Percentiles rank a stretch among this genome's conserved stretches.
Evolutionary conservation across 2,113 vertebrate species (phyloP).

Genomic region (Chaetorhynchus papuensis): DNA sequence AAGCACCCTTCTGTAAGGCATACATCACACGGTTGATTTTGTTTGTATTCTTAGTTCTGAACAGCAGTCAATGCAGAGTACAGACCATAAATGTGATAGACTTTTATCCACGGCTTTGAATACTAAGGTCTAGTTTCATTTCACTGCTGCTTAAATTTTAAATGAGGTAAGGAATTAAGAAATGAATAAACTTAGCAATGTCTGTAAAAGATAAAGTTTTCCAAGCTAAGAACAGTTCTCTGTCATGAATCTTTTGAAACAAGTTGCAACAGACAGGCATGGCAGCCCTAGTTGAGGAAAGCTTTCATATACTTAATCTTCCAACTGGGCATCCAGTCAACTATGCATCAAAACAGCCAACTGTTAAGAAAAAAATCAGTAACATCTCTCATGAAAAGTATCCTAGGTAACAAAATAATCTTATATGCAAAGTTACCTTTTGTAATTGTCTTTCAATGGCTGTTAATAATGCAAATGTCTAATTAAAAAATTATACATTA

Average conservation of each 20-base stretch:
- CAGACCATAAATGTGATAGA: not conserved
- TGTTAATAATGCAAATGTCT: constrained; percentile 74
- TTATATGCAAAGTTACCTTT: constrained; percentile 65
- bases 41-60: not conserved
- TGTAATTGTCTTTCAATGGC: constrained; percentile 78
- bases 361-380: constrained; percentile 44
- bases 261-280: constrained; percentile 62
- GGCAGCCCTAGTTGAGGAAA: constrained; percentile 41
- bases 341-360: constrained; percentile 68
- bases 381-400: constrained; percentile 47
- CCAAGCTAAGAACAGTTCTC: constrained; percentile 2
- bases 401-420: constrained; percentile 65
- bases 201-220: constrained; percentile 14
- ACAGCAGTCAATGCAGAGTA: not conserved
- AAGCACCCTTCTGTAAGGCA: not conserved
- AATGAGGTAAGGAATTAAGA: not conserved
- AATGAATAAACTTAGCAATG: not conserved
- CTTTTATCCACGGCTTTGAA: not conserved
- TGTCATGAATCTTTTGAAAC: constrained; percentile 29
- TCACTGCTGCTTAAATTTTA: not conserved
- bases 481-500: constrained; percentile 33
- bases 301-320: constrained; percentile 68
- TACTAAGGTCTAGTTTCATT: not conserved
- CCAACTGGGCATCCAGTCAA: constrained; percentile 70
- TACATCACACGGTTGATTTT: not conserved